Evolutionary conservation across 1,140 invertebrate genomes (phyloP), one percentile per base, ranked within the genome.

Genomic region (Nomia melanderi): DNA sequence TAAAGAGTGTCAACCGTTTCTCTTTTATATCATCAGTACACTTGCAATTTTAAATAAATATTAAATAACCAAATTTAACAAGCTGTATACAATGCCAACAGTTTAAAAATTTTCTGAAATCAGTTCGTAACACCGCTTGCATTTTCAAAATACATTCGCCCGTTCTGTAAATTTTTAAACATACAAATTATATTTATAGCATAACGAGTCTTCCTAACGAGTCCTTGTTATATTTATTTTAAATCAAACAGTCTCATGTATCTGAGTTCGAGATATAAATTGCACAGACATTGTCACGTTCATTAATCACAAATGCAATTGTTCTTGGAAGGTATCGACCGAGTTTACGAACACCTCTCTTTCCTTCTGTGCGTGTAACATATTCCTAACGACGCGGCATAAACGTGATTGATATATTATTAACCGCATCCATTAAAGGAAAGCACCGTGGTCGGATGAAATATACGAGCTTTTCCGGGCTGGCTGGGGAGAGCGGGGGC

Each of bases 321-420:
- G 57, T 23, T 36, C 31, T 36, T n/a, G n/a, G 31, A 33, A 25
- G n/a, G 11, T 25, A 39, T 39, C 59, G n/a, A 62, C 33, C 25
- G 14, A n/a, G 7, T 31, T 31, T 14, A n/a, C 25, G 31, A 39
- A 72, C 36, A 25, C 27, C 25, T 25, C 20, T 23, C 25, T n/a
- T 66, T 50, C 56, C n/a, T 14, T 27, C 27, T 17, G 63, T 60
- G 77, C 73, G 71, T 71, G 64, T 62, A 66, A 74, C 39, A 39
- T 62, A 63, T 57, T 54, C 67, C 69, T 78, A 73, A 56, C 67
- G 74, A 69, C 59, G 65, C 62, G 78, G 78, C 75, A 86, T 90
- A 89, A 90, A 87, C 83, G 84, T 84, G 88, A 91, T 91, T 90
- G 88, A 91, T 91, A 88, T 89, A 89, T 91, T 91, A 90, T 89